phyloP scores from a whole-genome alignment of 2,113 vertebrate genomes.

The Rana temporaria region DNA sequence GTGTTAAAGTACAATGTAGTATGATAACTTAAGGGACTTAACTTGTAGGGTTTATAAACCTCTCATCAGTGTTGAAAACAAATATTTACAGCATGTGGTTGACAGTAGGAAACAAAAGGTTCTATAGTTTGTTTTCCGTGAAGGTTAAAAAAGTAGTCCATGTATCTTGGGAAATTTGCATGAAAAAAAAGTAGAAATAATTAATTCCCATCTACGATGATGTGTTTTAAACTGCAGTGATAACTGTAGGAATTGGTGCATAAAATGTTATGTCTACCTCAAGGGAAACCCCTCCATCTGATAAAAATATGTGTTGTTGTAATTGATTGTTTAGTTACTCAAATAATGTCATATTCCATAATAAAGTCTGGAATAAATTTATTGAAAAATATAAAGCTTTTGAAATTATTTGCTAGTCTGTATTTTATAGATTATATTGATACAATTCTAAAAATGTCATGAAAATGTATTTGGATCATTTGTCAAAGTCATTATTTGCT shows the following conservation, averaged over 20 bases:
- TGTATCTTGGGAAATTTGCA: not conserved
- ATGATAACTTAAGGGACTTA: no score
- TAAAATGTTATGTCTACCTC: slow-evolving; percentile 19
- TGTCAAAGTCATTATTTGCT: no score
- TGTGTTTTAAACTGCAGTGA: slow-evolving; percentile 5
- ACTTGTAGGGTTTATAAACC: no score
- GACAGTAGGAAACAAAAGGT: no score
- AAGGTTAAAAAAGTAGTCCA: not conserved
- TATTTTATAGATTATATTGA: no score
- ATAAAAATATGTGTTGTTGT: not conserved
- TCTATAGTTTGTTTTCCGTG: no score
- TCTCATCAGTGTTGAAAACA: no score
- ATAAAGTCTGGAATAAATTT: not conserved
- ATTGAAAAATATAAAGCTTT: not conserved
- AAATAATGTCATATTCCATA: not conserved
- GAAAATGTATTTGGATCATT: no score
- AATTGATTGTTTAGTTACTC: not conserved
- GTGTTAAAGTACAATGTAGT: no score
- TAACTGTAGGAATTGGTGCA: slow-evolving; percentile 33
- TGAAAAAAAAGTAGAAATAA: not conserved
- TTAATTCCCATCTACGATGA: not conserved
- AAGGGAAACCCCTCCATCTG: not conserved
- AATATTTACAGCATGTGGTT: no score
- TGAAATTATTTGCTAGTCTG: no score
- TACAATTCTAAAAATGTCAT: no score